A percentile compares a stretch with the other conserved stretches of the same genome.
These are phyloP conservation scores for Drosophila anceps DNA, from an alignment of 2,888 invertebrate genomes.

Conservation along the genomic window DNA sequence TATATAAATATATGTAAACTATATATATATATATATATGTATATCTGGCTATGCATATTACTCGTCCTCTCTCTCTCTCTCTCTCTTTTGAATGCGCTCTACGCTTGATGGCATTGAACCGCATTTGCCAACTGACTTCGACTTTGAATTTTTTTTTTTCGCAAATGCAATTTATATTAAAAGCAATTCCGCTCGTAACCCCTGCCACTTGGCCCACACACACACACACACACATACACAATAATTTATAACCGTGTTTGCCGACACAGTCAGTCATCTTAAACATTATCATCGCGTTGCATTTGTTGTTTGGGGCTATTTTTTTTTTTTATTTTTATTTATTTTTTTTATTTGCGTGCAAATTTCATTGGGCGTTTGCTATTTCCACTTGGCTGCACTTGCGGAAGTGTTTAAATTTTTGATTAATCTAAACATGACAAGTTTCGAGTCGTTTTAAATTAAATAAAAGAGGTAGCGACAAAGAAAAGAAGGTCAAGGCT, in stretches of 20 bases:
- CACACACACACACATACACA: neutral
- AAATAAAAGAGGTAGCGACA: constrained; percentile 1
- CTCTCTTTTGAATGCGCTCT: constrained; percentile 14
- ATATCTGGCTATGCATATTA: neutral
- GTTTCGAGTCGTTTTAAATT: neutral
- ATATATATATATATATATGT: neutral
- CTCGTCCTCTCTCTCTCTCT: neutral
- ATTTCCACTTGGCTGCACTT: constrained; percentile 28
- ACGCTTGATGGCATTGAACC: constrained; percentile 43
- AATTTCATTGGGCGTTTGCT: constrained; percentile 9
- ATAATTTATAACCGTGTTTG: constrained; percentile 4
- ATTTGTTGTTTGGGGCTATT: constrained; percentile 14
- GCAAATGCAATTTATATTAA: constrained; percentile 49
- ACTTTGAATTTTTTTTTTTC: constrained; percentile 59
- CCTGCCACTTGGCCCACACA: neutral
- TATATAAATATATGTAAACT: neutral
- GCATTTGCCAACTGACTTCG: constrained; percentile 60
- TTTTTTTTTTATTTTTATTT: neutral
- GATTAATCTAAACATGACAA: constrained; percentile 36
- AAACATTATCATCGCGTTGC: constrained; percentile 9
- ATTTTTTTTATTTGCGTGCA: constrained; percentile 3
- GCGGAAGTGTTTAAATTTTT: constrained; percentile 30
- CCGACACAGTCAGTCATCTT: constrained; percentile 18
- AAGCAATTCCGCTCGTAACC: neutral
- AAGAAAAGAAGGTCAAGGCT: neutral